These are phyloP conservation scores for Zaprionus lineosus DNA, from an alignment of 2,888 invertebrate species.

Conservation along the genomic window DNA sequence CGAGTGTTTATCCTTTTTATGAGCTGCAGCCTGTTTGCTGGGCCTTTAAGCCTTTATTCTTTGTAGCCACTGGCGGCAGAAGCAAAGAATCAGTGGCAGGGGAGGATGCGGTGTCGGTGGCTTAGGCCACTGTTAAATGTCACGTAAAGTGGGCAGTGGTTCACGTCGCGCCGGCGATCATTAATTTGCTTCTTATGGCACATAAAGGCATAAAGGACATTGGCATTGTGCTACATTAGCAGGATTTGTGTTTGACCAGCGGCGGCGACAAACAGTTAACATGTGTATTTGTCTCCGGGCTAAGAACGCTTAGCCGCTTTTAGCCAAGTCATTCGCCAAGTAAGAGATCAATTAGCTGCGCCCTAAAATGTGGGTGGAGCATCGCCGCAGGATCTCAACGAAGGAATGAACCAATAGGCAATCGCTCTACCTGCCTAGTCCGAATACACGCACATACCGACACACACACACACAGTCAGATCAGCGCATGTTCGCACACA, in stretches of 20 bases:
- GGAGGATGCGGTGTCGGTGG: slow-evolving; percentile 39
- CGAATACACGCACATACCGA: slow-evolving; percentile 13
- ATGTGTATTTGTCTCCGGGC: slow-evolving; percentile 49
- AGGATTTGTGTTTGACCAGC: slow-evolving; percentile 38
- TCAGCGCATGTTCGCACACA: slow-evolving; percentile 6
- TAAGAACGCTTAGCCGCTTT: slow-evolving; percentile 43
- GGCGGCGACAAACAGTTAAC: slow-evolving; percentile 50
- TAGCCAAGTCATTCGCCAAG: slow-evolving; percentile 51
- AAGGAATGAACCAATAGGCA: slow-evolving; percentile 57
- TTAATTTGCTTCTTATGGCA: slow-evolving; percentile 72
- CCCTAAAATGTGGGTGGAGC: slow-evolving; percentile 56
- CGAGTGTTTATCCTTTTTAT: slow-evolving; percentile 68
- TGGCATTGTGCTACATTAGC: slow-evolving; percentile 31
- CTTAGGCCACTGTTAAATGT: slow-evolving; percentile 69
- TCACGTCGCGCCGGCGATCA: slow-evolving; percentile 33
- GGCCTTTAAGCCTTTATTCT: slow-evolving; percentile 55
- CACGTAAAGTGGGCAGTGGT: slow-evolving; percentile 69
- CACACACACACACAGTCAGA: slow-evolving; percentile 8
- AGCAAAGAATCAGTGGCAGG: too few species aligned
- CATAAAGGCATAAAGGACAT: slow-evolving; percentile 46
- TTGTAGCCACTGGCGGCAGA: too few species aligned
- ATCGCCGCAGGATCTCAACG: slow-evolving; percentile 52
- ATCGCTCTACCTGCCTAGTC: slow-evolving; percentile 57
- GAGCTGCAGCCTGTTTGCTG: slow-evolving; percentile 50
- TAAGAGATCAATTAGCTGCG: slow-evolving; percentile 49